Evolutionary conservation across 2,888 invertebrate species (phyloP).

Genomic region (Orchesella flavescens): DNA sequence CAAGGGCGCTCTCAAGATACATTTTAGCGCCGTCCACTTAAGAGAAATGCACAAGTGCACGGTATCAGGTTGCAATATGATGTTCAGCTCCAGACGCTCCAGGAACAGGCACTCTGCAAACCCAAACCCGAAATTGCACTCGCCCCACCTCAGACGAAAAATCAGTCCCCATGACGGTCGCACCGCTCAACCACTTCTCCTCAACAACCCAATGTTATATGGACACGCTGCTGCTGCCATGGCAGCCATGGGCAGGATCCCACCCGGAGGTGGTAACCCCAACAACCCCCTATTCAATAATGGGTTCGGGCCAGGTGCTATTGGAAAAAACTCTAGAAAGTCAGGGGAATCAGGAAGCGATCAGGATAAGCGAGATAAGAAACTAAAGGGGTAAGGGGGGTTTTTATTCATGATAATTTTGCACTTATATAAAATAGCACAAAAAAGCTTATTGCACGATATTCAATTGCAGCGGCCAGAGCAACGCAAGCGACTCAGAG

Average conservation of each 20-base stretch:
- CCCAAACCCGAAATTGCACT: conserved; percentile 97
- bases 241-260: conserved; percentile 60
- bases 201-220: conserved; percentile 64
- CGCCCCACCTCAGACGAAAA: conserved; percentile 93
- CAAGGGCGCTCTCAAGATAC: conserved; percentile 99
- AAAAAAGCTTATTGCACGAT: background rate
- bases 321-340: background rate
- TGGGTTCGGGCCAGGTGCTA: conserved; percentile 34
- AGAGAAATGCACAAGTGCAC: conserved; percentile 99
- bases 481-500: conserved; percentile 43
- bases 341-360: conserved; percentile 2
- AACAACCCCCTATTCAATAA: conserved; percentile 40
- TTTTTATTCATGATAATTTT: conserved; percentile 4
- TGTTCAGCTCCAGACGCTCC: conserved; percentile 97
- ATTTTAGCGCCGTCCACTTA: conserved; percentile 98
- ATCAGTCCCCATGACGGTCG: conserved; percentile 91
- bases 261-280: conserved; percentile 74
- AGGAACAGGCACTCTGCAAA: conserved; percentile 98
- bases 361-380: conserved; percentile 35
- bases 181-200: conserved; percentile 85
- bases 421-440: background rate
- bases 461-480: conserved; percentile 18
- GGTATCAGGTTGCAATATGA: conserved; percentile 98
- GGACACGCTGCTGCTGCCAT: conserved; percentile 63
- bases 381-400: conserved; percentile 20